These are phyloP conservation scores for Oceanodroma leucorhoa DNA, from an alignment of 2,797 vertebrate species.

Conservation along the genomic window DNA sequence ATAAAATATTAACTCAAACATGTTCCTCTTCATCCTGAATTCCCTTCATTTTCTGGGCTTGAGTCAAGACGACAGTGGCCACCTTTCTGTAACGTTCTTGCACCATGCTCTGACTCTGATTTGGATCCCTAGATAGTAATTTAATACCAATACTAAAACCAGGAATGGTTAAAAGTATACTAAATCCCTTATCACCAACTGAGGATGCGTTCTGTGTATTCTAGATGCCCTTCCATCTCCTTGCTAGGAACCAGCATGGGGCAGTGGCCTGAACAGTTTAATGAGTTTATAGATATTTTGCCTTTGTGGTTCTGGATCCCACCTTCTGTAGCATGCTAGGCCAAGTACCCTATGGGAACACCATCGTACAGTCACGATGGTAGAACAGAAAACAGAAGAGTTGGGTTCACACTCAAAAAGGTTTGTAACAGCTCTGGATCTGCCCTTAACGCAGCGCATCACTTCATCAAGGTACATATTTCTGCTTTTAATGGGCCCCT, in stretches of 20 bases:
- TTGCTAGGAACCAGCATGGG: background rate
- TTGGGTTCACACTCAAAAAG: background rate
- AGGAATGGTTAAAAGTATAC: background rate
- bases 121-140: background rate
- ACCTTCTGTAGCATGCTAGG: background rate
- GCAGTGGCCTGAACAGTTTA: background rate
- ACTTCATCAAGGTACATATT: background rate
- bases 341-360: background rate
- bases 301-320: background rate
- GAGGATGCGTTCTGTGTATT: background rate
- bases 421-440: background rate
- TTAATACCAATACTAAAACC: background rate
- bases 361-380: fast-evolving
- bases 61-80: background rate
- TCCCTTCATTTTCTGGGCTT: background rate
- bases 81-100: background rate
- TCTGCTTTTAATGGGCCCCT: background rate
- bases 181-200: background rate
- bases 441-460: background rate
- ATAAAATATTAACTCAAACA: conserved; percentile 40
- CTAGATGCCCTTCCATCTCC: background rate
- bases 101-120: background rate
- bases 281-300: background rate
- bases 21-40: conserved; percentile 12
- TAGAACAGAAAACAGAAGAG: background rate